These are phyloP conservation scores for Gymnocephalus cernua DNA, from an alignment of 2,113 vertebrate species.

Conservation along the genomic window DNA sequence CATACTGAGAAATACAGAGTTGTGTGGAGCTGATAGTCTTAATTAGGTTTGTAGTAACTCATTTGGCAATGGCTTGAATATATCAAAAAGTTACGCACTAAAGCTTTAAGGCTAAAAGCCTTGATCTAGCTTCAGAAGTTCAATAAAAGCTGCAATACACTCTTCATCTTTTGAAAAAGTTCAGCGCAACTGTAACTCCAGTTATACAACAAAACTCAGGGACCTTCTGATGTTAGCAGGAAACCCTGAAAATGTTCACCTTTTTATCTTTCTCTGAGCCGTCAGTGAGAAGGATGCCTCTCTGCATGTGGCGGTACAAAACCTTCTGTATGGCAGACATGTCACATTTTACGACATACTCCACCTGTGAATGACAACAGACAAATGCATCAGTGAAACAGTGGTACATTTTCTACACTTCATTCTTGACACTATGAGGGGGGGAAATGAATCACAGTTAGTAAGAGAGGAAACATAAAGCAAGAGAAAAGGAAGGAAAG, in stretches of 20 bases:
- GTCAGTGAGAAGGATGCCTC: slow-evolving; percentile 98
- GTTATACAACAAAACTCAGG: neutral
- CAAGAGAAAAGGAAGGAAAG: no score
- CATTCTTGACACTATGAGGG: neutral
- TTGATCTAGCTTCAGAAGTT: neutral
- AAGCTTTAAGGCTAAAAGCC: no score
- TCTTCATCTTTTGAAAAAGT: neutral
- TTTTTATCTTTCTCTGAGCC: slow-evolving; percentile 99
- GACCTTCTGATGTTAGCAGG: neutral
- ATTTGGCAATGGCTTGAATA: no score
- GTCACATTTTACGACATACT: slow-evolving; percentile 98
- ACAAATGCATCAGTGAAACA: neutral
- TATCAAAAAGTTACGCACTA: no score
- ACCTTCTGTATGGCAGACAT: slow-evolving; percentile 99
- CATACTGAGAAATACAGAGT: no score
- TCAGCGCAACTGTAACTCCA: neutral
- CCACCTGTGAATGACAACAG: slow-evolving; percentile 86
- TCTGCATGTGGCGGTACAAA: slow-evolving; percentile 98
- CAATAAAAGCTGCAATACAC: neutral
- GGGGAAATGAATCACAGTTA: neutral
- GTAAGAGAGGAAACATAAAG: neutral
- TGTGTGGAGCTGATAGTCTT: no score
- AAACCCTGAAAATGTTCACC: slow-evolving; percentile 77
- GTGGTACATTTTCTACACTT: neutral
- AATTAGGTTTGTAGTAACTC: no score